Percentiles rank a stretch among this genome's conserved stretches.
Evolutionary conservation across 1,140 invertebrate species (phyloP).

Genomic region (Scaptomyza montana): DNA sequence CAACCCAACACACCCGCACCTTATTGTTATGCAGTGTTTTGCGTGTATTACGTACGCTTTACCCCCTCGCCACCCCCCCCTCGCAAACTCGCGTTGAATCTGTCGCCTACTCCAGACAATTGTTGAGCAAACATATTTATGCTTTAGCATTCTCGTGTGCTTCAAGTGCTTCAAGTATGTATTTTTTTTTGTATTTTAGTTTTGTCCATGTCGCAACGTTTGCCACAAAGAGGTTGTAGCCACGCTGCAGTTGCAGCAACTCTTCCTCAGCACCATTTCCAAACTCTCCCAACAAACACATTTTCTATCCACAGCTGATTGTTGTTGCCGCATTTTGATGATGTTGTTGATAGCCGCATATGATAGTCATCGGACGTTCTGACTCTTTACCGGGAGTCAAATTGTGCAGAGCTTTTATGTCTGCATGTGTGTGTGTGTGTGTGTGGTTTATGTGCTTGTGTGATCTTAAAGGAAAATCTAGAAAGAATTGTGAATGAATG

Average conservation of each 20-base stretch:
- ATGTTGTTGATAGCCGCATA: slow-evolving; percentile 78
- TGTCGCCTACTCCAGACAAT: slow-evolving; percentile 71
- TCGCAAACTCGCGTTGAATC: slow-evolving; percentile 57
- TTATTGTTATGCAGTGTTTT: slow-evolving; percentile 37
- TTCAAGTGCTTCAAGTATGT: slow-evolving; percentile 36
- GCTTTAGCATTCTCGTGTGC: slow-evolving; percentile 54
- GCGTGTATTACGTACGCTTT: no score
- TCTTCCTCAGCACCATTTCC: slow-evolving; percentile 38
- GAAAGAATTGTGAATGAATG: neutral
- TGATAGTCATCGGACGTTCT: slow-evolving; percentile 68
- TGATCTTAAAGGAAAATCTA: neutral
- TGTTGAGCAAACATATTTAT: slow-evolving; percentile 75
- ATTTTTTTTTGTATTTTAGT: slow-evolving; percentile 45
- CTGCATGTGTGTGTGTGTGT: no score
- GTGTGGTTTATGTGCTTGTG: neutral
- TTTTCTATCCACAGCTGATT: slow-evolving; percentile 15
- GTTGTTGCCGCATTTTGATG: slow-evolving; percentile 71
- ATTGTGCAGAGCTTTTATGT: slow-evolving; percentile 35
- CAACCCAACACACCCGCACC: slow-evolving; percentile 6
- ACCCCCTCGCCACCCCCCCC: slow-evolving; percentile 7
- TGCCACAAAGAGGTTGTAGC: slow-evolving; percentile 58
- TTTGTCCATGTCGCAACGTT: slow-evolving; percentile 45
- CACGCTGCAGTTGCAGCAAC: slow-evolving; percentile 71
- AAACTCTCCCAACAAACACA: slow-evolving; percentile 7
- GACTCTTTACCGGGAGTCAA: slow-evolving; percentile 35